Base-by-base conservation (phyloP, 2,888 invertebrate species). In the Ganaspis brasiliensis region DNA sequence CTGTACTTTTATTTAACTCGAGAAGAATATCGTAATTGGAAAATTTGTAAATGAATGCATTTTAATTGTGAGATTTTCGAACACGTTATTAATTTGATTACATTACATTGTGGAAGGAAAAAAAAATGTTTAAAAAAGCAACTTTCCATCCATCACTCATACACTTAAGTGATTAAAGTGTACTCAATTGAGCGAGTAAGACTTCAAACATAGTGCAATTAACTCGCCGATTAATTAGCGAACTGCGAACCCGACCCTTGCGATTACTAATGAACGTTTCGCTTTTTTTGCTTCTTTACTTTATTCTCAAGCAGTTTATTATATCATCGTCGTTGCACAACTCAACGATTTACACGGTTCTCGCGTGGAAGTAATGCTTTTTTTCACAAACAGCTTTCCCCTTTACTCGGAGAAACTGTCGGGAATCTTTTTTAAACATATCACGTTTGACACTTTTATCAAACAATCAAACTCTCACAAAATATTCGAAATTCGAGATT, bases 201-300 rank as follows among this genome's bases (percentile, higher is more conserved):
- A 37, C 61, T 61, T 61, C 35, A 57, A 49, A 57, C 24, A 59
- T 61, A 61, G 61, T 61, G 37, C 37, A 61, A 61, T 61, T 57
- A 61, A 37, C 61, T 61, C 35, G 37, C 12, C 37, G 61, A 61
- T 61, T 61, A 61, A 61, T 61, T 61, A 61, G 61, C 37, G 35
- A 61, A 61, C 37, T 61, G 35, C 37, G 19, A 61, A 31, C 61
- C 19, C 61, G 61, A 61, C 61, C 61, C 61, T 61, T 19, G 35
- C 19, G 37, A 61, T 61, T 37, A 61, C 61, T 61, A 61, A 61
- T 61, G 35, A 61, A 61, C 61, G 61, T 31, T 61, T 57, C 16
- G 31, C 21, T 37, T 19, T 35, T 61, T 63, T 40, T 63, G 4
- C 40, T 37, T 6, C 19, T 40, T 37, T 14, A 0, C 19, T 35